Evolutionary conservation across 1,140 invertebrate species (phyloP), one percentile per base, ranked within the genome.

Genomic region (Batillaria attramentaria): DNA sequence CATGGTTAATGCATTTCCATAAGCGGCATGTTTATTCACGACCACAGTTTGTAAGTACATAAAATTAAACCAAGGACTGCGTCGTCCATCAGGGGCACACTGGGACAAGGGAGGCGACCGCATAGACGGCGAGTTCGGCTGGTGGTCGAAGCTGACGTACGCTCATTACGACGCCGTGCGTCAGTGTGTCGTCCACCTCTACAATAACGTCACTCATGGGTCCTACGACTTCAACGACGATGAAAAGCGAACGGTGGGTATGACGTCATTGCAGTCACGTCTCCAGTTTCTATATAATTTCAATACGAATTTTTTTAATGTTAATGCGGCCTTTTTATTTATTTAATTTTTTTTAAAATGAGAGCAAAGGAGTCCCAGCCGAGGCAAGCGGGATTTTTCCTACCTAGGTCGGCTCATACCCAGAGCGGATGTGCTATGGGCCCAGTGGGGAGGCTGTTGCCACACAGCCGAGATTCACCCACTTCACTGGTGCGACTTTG

Each of bases 141-240:
- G 80, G 80, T 81, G 80, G 80, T 75, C 39, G 8, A 81, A 81
- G 42, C 42, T 28, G 31, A 78, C 80, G 3, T 37, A 35, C 10
- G 13, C 50, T 16, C 41, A 31, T 31, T 81, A 78, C 76, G n/a
- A 41, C 8, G 33, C 33, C 6, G 70, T 66, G 20, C 37, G 37
- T 24, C 37, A 81, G 72, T 81, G 80, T 42, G 69, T 81, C 35
- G 37, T 69, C 4, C 43, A 81, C 46, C 39, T 73, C 72, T 76
- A 78, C 72, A 81, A 43, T 42, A 81, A 79, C 62, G 18, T 60
- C 42, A 81, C 80, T n/a, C 80, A 78, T 33, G 80, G 80, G 13
- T 77, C 80, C 31, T 78, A 75, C 46, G 3, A 31, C 46, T 24
- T 35, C 31, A 20, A 8, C 3, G 60, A 73, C 50, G 72, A 50